phyloP scores from a whole-genome alignment of 2,888 invertebrate species.

The Drosophila helvetica region DNA sequence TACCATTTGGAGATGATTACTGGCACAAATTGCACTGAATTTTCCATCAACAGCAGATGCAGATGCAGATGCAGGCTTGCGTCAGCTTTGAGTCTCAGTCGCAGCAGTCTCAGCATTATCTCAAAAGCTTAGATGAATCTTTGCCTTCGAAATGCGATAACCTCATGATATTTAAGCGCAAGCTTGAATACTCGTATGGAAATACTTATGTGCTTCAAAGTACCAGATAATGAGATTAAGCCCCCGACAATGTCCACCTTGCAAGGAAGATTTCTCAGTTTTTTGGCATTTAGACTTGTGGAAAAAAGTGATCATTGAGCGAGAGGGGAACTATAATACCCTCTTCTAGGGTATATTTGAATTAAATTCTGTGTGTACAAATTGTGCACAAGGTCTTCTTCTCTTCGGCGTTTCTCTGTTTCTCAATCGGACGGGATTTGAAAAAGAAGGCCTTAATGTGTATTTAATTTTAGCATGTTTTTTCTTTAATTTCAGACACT shows the following conservation, averaged over 20 bases:
- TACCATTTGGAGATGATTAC: neutral
- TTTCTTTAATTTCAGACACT: slow-evolving; percentile 33
- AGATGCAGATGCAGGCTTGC: slow-evolving; percentile 24
- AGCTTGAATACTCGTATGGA: neutral
- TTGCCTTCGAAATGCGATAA: slow-evolving; percentile 15
- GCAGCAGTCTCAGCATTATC: slow-evolving; percentile 8
- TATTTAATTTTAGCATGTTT: slow-evolving; percentile 42
- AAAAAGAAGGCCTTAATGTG: slow-evolving; percentile 40
- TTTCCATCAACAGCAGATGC: neutral
- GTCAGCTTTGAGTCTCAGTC: slow-evolving; percentile 20
- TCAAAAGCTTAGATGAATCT: slow-evolving; percentile 26
- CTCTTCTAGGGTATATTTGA: slow-evolving; percentile 28
- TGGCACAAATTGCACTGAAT: too few species aligned
- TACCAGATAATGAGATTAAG: neutral
- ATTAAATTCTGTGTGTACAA: slow-evolving; percentile 22
- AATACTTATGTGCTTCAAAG: too few species aligned
- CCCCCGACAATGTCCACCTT: neutral
- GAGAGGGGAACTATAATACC: slow-evolving; percentile 1
- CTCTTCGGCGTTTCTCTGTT: slow-evolving; percentile 7
- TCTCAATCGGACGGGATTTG: slow-evolving; percentile 36
- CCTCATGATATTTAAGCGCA: neutral
- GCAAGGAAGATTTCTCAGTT: neutral
- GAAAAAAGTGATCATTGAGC: too few species aligned
- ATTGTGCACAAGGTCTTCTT: slow-evolving; percentile 44
- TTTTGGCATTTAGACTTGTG: neutral